A percentile compares a stretch with the other conserved stretches of the same genome.
phyloP scores from a whole-genome alignment of 1,140 invertebrate species.

The Delia radicum region DNA sequence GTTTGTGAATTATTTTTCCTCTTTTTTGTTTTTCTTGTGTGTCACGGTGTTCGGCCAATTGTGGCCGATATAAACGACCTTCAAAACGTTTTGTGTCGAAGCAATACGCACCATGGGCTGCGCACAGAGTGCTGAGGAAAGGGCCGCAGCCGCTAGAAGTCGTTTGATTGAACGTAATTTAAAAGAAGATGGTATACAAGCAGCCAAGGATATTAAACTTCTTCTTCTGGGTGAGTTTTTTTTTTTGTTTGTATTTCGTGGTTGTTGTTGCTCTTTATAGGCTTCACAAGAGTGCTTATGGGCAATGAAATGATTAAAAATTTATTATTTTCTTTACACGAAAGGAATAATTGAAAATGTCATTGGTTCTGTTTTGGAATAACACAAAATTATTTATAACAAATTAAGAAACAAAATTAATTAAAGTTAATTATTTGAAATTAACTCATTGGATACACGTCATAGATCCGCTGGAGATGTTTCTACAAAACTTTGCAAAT shows the following conservation, averaged over 20 bases:
- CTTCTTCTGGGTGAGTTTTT: constrained; percentile 84
- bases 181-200: constrained; percentile 97
- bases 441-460: too few relatives aligned
- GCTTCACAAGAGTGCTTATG: too few relatives aligned
- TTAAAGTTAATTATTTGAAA: too few relatives aligned
- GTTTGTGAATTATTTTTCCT: constrained; percentile 30
- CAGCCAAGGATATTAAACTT: constrained; percentile 98
- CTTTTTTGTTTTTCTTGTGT: constrained; percentile 32
- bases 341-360: too few relatives aligned
- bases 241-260: too few relatives aligned
- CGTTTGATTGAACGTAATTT: constrained; percentile 97
- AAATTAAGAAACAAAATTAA: too few relatives aligned
- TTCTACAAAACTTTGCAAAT: too few relatives aligned
- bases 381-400: too few relatives aligned
- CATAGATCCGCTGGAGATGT: too few relatives aligned
- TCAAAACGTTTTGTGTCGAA: constrained; percentile 58
- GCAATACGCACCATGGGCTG: constrained; percentile 85
- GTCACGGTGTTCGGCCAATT: constrained; percentile 45
- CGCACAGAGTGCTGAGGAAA: constrained; percentile 97
- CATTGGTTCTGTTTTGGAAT: too few relatives aligned
- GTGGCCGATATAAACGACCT: constrained; percentile 56
- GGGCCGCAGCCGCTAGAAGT: constrained; percentile 92
- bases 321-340: too few relatives aligned
- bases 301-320: too few relatives aligned
- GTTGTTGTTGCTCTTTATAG: not conserved